Evolutionary conservation across 2,113 vertebrate genomes (phyloP), one percentile per base, ranked within the genome.

Genomic region (Choloepus hoffmanni): DNA sequence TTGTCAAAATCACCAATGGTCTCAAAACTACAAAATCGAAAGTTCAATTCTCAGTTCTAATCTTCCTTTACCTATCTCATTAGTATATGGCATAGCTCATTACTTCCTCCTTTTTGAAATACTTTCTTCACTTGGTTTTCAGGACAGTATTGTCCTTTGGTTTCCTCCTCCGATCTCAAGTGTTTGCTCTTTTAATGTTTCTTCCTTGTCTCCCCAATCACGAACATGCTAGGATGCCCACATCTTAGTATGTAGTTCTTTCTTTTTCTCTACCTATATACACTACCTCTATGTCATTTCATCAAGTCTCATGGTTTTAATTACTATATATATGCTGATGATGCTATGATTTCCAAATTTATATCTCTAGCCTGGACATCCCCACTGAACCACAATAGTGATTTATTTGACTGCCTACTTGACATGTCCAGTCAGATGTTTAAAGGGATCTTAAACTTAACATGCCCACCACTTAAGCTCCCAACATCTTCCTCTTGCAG

Each of bases 31-130:
- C 60, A 91, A 40, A 65, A 58, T 26, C 11, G 33, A 53, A n/a
- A 70, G 45, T 36, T 36, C 58, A 13, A 2, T 45, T 70, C 53
- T 70, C 18, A 63, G 70, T 15, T 50, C 68, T 19, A 28, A 1
- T 33, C 50, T 72, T 43, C 65, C 0, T 3, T 45, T 40, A 43
- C 16, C 83, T 30, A 5, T 36, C n/a, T 65, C 78, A 4, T 9
- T 0, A 16, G 36, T n/a, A 26, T 21, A 12, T 5, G 14, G 2
- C 10, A 18, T 28, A 48, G 24, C 0, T 0, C 0, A 48, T 26
- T 21, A 48, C 10, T 40, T 3, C 36, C 5, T 89, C 84, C 13
- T n/a, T 58, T 63, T 11, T 21, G 67, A 43, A 83, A 83, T 43
- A 30, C 3, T 6, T 16, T 48, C 15, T 43, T 26, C 43, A 48